Conservation (phyloP, 2,113 vertebrate genomes). For the Mustela nigripes region DNA sequence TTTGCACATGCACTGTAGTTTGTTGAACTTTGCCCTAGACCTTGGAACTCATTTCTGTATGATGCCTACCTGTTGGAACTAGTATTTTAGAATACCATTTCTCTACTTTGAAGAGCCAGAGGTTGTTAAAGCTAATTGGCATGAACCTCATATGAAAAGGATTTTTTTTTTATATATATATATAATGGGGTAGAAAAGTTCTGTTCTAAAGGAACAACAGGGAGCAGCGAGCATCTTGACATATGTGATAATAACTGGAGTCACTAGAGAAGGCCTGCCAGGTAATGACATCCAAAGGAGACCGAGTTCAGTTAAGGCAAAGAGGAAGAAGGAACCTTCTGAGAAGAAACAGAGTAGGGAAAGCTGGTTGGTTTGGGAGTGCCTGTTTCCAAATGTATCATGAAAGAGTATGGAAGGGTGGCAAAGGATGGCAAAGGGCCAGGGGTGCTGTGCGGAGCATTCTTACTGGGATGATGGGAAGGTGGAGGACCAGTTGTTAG, state of each 20-base stretch:
- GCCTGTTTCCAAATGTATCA: background rate
- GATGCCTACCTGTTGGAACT: background rate
- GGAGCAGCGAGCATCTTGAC: background rate
- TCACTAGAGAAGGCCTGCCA: background rate
- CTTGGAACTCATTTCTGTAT: background rate
- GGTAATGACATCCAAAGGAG: background rate
- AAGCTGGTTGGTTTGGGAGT: background rate
- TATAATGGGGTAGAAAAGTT: background rate
- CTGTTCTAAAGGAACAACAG: background rate
- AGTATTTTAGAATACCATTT: background rate
- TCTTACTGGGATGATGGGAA: background rate
- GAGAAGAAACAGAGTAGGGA: background rate
- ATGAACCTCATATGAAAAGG: background rate
- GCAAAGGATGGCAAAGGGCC: background rate
- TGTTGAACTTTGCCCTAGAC: background rate
- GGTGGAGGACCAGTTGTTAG: background rate
- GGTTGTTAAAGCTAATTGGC: background rate
- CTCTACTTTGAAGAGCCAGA: background rate
- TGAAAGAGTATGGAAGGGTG: background rate
- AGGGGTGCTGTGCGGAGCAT: background rate
- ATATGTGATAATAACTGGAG: background rate
- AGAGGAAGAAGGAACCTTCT: background rate
- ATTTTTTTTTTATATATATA: background rate
- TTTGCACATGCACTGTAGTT: background rate
- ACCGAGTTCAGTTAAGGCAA: background rate